A percentile compares a stretch with the other conserved stretches of the same genome.
phyloP scores from a whole-genome alignment of 2,113 vertebrate genomes.

The Theropithecus gelada region DNA sequence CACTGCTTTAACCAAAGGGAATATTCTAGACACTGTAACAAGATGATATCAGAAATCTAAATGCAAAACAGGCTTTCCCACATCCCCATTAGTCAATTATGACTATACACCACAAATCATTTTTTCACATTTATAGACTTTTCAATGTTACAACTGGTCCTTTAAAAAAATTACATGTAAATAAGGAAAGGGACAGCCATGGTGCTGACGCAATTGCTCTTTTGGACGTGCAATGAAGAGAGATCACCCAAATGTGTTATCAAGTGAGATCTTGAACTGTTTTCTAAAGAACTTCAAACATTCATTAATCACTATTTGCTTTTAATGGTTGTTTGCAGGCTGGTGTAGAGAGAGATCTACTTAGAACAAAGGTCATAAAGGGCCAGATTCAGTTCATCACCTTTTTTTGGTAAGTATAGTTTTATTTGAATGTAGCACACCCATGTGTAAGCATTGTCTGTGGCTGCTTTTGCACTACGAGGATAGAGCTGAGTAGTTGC shows the following conservation, averaged over 20 bases:
- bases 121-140: not conserved
- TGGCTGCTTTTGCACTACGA: not conserved
- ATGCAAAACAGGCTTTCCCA: constrained; percentile 32
- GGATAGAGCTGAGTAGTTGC: rapidly evolving
- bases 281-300: not conserved
- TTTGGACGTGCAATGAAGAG: not conserved
- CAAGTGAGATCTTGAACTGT: not conserved
- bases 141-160: not conserved
- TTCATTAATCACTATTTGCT: not conserved
- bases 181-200: not conserved
- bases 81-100: not conserved
- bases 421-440: not conserved
- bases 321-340: not conserved
- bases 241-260: not conserved
- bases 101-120: not conserved
- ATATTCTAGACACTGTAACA: not conserved
- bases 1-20: not conserved
- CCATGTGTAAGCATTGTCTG: not conserved
- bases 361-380: not conserved
- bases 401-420: not conserved
- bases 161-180: not conserved
- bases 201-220: not conserved
- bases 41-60: constrained; percentile 51
- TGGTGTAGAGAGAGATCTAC: not conserved
- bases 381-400: not conserved